Conservation (phyloP, 2,113 vertebrate genomes). For the Gasterosteus nipponicus region DNA sequence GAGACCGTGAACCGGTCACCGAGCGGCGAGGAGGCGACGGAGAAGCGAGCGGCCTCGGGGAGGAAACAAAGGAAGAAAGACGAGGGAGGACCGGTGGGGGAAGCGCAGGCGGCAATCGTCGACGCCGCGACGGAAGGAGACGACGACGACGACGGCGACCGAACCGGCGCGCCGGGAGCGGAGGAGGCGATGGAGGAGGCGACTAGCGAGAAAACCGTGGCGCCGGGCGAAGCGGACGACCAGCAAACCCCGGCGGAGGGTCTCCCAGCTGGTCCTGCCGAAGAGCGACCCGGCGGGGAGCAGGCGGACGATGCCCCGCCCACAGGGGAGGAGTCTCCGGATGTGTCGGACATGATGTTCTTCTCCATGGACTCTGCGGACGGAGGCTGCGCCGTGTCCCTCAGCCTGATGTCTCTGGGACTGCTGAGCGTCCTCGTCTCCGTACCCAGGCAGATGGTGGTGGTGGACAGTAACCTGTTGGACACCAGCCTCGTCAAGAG, state of each 20-base stretch:
- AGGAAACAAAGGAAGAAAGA: background rate
- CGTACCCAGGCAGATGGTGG: constrained; percentile 93
- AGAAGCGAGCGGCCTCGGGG: background rate
- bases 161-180: background rate
- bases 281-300: constrained; percentile 3
- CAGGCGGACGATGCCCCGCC: background rate
- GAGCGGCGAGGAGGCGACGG: background rate
- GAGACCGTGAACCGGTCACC: constrained; percentile 65
- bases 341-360: constrained; percentile 74
- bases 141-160: background rate
- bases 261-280: background rate
- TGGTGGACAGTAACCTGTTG: constrained; percentile 92
- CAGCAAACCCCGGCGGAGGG: background rate
- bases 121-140: background rate
- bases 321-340: constrained; percentile 8
- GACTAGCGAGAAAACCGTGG: background rate
- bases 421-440: constrained; percentile 85
- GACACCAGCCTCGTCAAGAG: constrained; percentile 88
- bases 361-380: constrained; percentile 89
- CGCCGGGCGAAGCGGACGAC: background rate
- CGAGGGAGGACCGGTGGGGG: accelerated
- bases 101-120: background rate
- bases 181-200: background rate
- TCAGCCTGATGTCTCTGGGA: constrained; percentile 89
- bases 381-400: constrained; percentile 84